Base-by-base conservation (phyloP, 2,888 invertebrate species). In the Hirudinaria manillensis region DNA sequence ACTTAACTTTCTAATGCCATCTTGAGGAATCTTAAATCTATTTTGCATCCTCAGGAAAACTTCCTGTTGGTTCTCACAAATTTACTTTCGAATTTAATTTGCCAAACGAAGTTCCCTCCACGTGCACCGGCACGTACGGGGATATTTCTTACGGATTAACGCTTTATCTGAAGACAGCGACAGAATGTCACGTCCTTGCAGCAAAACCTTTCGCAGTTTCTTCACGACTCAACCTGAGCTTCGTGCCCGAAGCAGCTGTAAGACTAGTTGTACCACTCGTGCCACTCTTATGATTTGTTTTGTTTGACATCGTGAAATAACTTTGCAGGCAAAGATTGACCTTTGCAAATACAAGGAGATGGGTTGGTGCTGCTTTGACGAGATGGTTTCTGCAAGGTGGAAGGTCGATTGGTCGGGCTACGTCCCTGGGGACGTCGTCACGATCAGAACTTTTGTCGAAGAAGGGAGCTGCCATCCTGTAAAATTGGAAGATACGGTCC, bases 321-420 rank as follows among this genome's bases (percentile, higher is more conserved):
- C 29, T 61, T 61, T 61, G 7, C 13, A 61, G 61, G 61, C 61
- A 27, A 24, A 29, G 29, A 29, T 61, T 24, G 29, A 61, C 29
- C 61, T 61, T 24, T 24, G 61, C 29, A 61, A 61, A 61, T 61
- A 61, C 61, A 61, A 61, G 61, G 61, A 61, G 61, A 27, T 61
- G 24, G 61, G 61, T 16, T 61, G 61, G 61, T 61, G 61, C 19
- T 61, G 61, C 29, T 27, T 61, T 24, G 61, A 61, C 2, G 61
- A 61, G 29, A 16, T 61, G 24, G 61, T 61, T 2, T 61, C 61
- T 1, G 61, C 29, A 1, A 61, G 29, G 10, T 61, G 61, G 61
- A 27, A 27, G 61, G 24, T 24, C 13, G 61, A 24, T 29, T 61
- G 21, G 3, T 61, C 61, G 7, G 61, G 61, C 3, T 61, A 61